Percentiles rank a stretch among this genome's conserved stretches.
These are phyloP conservation scores for Malaclemys terrapin DNA, from an alignment of 2,113 vertebrate genomes.

Conservation along the genomic window DNA sequence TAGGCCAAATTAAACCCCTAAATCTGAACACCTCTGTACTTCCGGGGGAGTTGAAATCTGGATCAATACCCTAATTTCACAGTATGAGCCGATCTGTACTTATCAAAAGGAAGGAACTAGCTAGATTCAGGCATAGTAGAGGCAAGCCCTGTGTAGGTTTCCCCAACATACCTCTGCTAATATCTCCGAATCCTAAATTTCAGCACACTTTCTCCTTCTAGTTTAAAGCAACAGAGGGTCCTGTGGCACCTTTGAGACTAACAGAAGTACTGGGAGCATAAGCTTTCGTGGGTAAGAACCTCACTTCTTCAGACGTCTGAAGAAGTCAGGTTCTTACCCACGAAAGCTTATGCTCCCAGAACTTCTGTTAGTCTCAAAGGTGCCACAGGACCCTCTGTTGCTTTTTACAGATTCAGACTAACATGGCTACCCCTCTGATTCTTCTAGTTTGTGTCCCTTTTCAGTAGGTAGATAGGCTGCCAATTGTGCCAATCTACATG, in stretches of 20 bases:
- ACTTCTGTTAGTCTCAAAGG: too few relatives aligned
- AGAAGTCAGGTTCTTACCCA: too few relatives aligned
- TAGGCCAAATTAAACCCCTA: not conserved
- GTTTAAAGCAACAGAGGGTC: not conserved
- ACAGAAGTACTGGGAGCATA: too few relatives aligned
- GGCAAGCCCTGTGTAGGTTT: not conserved
- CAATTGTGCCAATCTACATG: not conserved
- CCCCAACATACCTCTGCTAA: not conserved
- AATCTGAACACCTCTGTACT: not conserved
- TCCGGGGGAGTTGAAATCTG: not conserved
- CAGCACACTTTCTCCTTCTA: not conserved
- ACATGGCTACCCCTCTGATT: not conserved
- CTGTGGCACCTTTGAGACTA: too few relatives aligned
- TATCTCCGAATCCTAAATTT: not conserved
- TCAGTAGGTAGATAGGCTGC: not conserved
- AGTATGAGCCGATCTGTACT: slow-evolving; percentile 15
- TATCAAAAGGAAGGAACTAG: not conserved
- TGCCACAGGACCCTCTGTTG: too few relatives aligned
- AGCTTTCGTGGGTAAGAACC: too few relatives aligned
- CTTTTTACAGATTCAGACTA: too few relatives aligned
- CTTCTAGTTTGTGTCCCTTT: not conserved
- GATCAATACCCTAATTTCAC: slow-evolving; percentile 2
- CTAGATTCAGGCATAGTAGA: not conserved
- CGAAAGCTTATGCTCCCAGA: too few relatives aligned
- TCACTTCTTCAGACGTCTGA: too few relatives aligned